Conservation (phyloP, 2,113 vertebrate genomes). For the Coturnix japonica region DNA sequence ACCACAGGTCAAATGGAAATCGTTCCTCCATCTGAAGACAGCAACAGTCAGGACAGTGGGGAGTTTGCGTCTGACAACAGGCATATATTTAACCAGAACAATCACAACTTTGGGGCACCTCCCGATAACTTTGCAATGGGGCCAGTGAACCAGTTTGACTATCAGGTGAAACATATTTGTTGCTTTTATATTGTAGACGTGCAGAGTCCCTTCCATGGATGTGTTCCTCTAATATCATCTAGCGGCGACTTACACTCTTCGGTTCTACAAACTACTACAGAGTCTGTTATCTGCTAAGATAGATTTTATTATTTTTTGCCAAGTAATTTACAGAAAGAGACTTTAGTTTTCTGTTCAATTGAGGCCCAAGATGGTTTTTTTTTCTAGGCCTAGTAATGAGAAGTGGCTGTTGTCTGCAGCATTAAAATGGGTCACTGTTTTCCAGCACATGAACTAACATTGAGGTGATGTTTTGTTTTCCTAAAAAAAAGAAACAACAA, state of each 20-base stretch:
- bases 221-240: constrained; percentile 75
- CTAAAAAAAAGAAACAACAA: too few species aligned
- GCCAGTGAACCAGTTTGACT: constrained; percentile 99
- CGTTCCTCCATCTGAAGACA: constrained; percentile 95
- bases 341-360: constrained; percentile 50
- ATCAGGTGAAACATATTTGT: constrained; percentile 94
- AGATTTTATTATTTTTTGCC: background rate
- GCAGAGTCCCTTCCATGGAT: constrained; percentile 77
- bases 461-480: background rate
- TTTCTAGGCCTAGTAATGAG: background rate
- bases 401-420: constrained; percentile 48
- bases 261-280: constrained; percentile 66
- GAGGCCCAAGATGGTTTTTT: background rate
- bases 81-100: constrained; percentile 97
- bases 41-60: constrained; percentile 98
- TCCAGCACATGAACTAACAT: constrained; percentile 54
- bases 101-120: constrained; percentile 97
- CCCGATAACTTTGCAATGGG: constrained; percentile 96
- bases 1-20: constrained; percentile 94
- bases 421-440: constrained; percentile 57
- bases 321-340: constrained; percentile 50
- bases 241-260: constrained; percentile 73
- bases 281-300: constrained; percentile 67
- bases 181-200: constrained; percentile 79
- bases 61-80: constrained; percentile 94